Base-by-base conservation (phyloP, 1,140 invertebrate genomes). In the Pogonomyrmex barbatus region DNA sequence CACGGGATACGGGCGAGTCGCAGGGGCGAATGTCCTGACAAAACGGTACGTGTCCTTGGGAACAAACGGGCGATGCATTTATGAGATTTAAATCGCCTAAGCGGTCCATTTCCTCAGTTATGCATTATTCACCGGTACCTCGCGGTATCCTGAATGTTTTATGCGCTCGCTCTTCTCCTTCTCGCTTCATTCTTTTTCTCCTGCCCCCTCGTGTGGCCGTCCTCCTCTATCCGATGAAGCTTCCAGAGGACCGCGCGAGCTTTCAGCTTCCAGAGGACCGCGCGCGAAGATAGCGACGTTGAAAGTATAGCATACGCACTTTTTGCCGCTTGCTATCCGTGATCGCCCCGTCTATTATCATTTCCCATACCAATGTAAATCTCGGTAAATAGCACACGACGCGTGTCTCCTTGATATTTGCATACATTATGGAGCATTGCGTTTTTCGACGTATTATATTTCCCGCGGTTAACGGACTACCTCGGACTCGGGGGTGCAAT, bases 41-140 rank as follows among this genome's bases (percentile, higher is more conserved):
- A 92, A 91, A 88, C 79, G 88, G 84, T 89, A 88, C 83, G 82
- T 89, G 88, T 89, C 81, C 84, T 91, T 91, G 84, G 73, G 83
- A 82, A 91, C 89, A 91, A 91, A 88, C 86, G 90, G 86, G 84
- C 88, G 92, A 92, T 92, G 93, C 93, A 94, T 94, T 94, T 94
- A 94, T 94, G 93, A 94, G 94, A 95, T 95, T 94, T 95, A 94
- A 95, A 94, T 95, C 94, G 92, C 89, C 91, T 92, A 93, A 95
- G 92, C 93, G 94, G 94, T 95, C 94, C 94, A 94, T 95, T 94
- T 94, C 92, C 91, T 89, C 62, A 86, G 88, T 88, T 91, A 94
- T 94, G 92, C 93, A 94, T 95, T 94, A 95, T 95, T 95, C 94
- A 94, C 92, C 71, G 86, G 79, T 86, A 92, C 91, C 91, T 77